phyloP scores from a whole-genome alignment of 1,140 invertebrate species.

The Melitaea cinxia region DNA sequence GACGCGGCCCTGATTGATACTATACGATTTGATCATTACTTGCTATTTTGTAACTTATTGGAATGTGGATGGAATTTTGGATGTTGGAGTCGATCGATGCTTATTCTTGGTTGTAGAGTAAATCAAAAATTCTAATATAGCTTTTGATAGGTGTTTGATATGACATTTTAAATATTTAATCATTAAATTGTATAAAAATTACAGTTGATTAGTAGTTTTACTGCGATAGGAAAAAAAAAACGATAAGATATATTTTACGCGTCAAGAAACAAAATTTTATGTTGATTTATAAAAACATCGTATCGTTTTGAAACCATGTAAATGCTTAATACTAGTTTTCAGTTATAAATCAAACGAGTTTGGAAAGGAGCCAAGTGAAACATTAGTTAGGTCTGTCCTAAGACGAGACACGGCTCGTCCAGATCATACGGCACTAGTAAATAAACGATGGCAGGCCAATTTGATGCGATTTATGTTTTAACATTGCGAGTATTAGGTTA shows the following conservation, averaged over 20 bases:
- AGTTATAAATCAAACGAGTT: constrained; percentile 37
- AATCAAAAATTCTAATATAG: not conserved
- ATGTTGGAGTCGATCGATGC: not conserved
- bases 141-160: not conserved
- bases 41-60: constrained; percentile 14
- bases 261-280: not conserved
- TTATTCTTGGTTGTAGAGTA: not conserved
- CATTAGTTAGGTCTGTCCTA: constrained; percentile 36
- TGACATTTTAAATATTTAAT: too few species aligned
- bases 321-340: not conserved
- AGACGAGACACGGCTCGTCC: constrained; percentile 32
- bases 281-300: not conserved
- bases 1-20: constrained; percentile 16
- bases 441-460: constrained; percentile 37
- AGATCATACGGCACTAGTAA: constrained; percentile 32
- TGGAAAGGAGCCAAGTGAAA: constrained; percentile 29
- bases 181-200: too few species aligned
- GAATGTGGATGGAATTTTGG: constrained; percentile 2
- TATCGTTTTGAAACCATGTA: not conserved
- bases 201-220: too few species aligned
- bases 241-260: too few species aligned
- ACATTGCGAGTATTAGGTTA: constrained; percentile 30
- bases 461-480: constrained; percentile 31
- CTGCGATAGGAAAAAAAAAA: too few species aligned
- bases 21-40: constrained; percentile 15